These are phyloP conservation scores for Barnardius zonarius DNA, from an alignment of 2,113 vertebrate genomes.

Conservation along the genomic window DNA sequence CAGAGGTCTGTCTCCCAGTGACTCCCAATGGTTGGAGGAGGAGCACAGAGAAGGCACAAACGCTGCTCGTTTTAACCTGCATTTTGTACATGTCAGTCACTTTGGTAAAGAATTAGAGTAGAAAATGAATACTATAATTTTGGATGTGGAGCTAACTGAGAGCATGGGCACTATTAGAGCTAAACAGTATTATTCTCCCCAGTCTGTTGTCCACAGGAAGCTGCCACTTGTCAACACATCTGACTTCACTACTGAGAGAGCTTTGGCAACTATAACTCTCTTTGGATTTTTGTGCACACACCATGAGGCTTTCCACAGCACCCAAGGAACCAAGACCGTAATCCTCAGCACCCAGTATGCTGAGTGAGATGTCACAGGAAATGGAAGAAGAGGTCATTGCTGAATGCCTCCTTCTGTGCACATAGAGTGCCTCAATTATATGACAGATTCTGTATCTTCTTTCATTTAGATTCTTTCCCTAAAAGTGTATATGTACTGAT, in stretches of 20 bases:
- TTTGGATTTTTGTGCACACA: background rate
- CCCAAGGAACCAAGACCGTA: accelerated
- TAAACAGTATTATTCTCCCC: background rate
- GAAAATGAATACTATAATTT: background rate
- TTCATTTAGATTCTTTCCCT: background rate
- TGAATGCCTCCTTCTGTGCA: background rate
- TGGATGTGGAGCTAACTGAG: background rate
- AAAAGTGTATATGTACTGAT: background rate
- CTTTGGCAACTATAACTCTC: accelerated
- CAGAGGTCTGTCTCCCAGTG: background rate
- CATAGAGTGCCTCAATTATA: background rate
- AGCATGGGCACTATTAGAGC: background rate
- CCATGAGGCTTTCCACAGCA: background rate
- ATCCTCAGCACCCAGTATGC: background rate
- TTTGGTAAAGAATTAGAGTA: background rate
- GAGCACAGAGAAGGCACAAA: background rate
- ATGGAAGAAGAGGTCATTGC: background rate
- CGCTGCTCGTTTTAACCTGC: background rate
- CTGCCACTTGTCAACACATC: background rate
- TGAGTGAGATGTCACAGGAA: background rate
- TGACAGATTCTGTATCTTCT: background rate
- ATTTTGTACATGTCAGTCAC: background rate
- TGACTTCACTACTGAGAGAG: background rate
- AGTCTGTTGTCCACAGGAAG: background rate
- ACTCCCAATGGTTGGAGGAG: background rate